These are phyloP conservation scores for Theonella swinhoei DNA, from an alignment of 37 sponge, comb jelly and placozoan species.

Conservation along the genomic window DNA sequence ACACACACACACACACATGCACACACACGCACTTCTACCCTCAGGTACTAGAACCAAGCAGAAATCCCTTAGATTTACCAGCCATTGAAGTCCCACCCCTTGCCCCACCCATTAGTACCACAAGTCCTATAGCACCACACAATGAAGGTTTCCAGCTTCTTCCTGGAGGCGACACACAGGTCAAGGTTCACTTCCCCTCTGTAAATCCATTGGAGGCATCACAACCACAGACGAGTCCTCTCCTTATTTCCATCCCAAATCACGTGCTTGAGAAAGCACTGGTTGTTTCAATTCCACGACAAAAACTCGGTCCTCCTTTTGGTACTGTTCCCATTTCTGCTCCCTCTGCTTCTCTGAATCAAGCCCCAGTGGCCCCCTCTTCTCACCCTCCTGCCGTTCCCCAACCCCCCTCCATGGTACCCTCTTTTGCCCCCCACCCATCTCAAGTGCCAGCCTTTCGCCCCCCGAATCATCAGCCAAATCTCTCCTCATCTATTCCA, in stretches of 20 bases:
- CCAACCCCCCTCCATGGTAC: neutral
- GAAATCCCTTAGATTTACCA: neutral
- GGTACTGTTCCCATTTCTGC: neutral
- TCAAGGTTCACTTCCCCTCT: neutral
- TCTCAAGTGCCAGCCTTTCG: neutral
- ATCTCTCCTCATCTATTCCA: neutral
- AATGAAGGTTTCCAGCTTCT: neutral
- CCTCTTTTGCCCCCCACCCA: neutral
- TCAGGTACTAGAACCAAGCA: neutral
- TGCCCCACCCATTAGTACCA: neutral
- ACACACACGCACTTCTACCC: neutral
- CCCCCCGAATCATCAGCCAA: neutral
- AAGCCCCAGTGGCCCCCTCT: neutral
- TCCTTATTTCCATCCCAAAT: conserved; percentile 18
- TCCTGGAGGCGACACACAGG: neutral
- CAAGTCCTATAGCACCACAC: no score
- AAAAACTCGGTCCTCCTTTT: neutral
- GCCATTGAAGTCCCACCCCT: neutral
- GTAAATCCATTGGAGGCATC: no score
- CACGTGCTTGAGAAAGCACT: neutral
- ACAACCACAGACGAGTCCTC: neutral
- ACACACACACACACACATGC: conserved; percentile 31
- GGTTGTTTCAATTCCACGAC: neutral
- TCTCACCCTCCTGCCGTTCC: no score
- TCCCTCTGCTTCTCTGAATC: neutral